A percentile compares a stretch with the other conserved stretches of the same genome.
Conservation (phyloP, 2,113 vertebrate species). For the Pteruthius melanotis region DNA sequence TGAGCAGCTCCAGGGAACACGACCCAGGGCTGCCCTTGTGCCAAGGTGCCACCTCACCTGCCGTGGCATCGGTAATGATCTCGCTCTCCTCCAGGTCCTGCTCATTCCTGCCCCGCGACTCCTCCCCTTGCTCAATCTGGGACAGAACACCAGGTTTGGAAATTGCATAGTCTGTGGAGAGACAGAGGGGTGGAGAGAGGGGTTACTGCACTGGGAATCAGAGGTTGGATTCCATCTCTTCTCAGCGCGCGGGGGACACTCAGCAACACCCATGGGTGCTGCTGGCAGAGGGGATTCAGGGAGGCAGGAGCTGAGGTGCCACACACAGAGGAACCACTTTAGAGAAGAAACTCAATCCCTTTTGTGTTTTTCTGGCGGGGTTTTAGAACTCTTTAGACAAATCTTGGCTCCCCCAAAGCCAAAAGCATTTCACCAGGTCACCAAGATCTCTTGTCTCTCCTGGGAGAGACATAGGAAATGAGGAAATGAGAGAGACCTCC, state of each 20-base stretch:
- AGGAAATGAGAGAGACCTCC: too few relatives aligned
- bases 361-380: background rate
- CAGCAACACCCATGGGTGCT: background rate
- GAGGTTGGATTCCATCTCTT: fast-evolving
- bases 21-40: background rate
- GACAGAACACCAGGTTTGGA: slow-evolving; percentile 78
- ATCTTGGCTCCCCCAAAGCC: background rate
- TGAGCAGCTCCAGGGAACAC: background rate
- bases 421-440: background rate
- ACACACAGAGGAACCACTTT: background rate
- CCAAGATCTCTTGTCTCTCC: too few relatives aligned
- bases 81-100: slow-evolving; percentile 75
- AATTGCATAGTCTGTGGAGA: slow-evolving; percentile 76
- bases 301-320: background rate
- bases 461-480: too few relatives aligned
- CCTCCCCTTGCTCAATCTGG: slow-evolving; percentile 72
- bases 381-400: background rate
- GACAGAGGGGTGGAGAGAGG: background rate
- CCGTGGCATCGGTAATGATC: slow-evolving; percentile 66
- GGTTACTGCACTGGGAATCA: background rate
- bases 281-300: too few relatives aligned
- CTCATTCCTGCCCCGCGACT: slow-evolving; percentile 41
- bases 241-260: fast-evolving
- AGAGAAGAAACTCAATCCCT: fast-evolving
- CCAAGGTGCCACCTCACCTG: slow-evolving; percentile 53